Evolutionary conservation across 2,113 vertebrate species (phyloP).

Genomic region (Ailurus styani): DNA sequence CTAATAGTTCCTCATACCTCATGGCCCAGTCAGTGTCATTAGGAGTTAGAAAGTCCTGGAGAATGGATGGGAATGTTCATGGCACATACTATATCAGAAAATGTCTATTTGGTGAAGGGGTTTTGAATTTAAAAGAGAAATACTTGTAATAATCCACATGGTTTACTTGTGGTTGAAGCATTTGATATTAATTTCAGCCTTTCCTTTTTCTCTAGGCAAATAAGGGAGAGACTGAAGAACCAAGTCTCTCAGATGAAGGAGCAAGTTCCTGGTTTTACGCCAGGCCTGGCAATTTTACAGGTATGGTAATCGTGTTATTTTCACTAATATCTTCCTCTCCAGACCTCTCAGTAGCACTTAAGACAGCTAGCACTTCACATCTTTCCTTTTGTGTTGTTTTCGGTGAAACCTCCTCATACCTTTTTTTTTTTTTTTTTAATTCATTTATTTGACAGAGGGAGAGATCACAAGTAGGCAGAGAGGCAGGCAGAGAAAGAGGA

Average conservation of each 20-base stretch:
- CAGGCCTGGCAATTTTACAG: slow-evolving; percentile 95
- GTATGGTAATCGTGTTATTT: slow-evolving; percentile 70
- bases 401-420: background rate
- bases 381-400: background rate
- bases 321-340: background rate
- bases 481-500: no score
- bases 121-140: slow-evolving; percentile 9
- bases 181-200: slow-evolving; percentile 35
- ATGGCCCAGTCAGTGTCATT: background rate
- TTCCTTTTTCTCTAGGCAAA: slow-evolving; percentile 82
- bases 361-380: background rate
- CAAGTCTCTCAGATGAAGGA: slow-evolving; percentile 90
- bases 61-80: background rate
- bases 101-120: background rate
- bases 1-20: background rate
- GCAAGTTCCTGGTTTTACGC: slow-evolving; percentile 88
- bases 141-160: background rate
- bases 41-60: background rate
- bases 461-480: no score
- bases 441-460: no score
- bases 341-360: background rate
- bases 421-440: no score
- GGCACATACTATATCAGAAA: background rate
- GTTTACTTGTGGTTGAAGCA: background rate
- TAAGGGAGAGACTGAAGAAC: slow-evolving; percentile 89